Base-by-base conservation (phyloP, 23 tunicate species). In the Ciona savignyi region DNA sequence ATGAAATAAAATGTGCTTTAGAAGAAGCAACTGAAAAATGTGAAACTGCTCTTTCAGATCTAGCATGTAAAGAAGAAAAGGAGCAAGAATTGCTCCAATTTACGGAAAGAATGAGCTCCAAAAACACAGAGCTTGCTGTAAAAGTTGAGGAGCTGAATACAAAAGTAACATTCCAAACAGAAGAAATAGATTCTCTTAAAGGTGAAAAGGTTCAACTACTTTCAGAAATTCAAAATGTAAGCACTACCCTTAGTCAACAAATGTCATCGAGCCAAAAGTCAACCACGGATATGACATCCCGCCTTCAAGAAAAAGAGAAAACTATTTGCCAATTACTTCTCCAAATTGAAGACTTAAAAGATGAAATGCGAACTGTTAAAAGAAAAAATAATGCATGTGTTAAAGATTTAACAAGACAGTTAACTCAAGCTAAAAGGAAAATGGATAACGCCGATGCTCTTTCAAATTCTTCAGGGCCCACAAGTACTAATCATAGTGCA, bases 321-420 rank as follows among this genome's bases (percentile, higher is more conserved):
- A 66, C 91, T 20, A 66, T 91, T 21, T 80, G 89, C 60, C 86
- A 83, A 67, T 33, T 91, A 61, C 75, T 91, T 1, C 34, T 84
- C 6, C 86, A 80, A 51, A 26, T 91, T 20, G 97, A 91, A 35
- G 97, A 91, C 51, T 67, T 77, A 23, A 85, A 85, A 71, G 97
- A 91, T 72, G 97, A 91, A 51, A 79, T 91, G 66, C 62, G 87
- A 25, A 91, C 97, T 4, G 67, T 79, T 32, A 91, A 80, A 66
- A 48, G 97, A 30, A 91, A 91, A 68, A 78, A 91, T 75, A 77
- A 74, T 75, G 86, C 91, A 3, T 81, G 74, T 6, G 61, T 80
- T 6, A 91, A 91, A 91, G 97, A 91, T 56, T 74, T 91, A 2
- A 80, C 86, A 0, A 60, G 91, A 29, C 97, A 91, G 67, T 62